A percentile compares a stretch with the other conserved stretches of the same genome.
phyloP scores from a whole-genome alignment of 30 jellyfish, hydroid and myxozoan genomes.

The Nemopilema nomurai region DNA sequence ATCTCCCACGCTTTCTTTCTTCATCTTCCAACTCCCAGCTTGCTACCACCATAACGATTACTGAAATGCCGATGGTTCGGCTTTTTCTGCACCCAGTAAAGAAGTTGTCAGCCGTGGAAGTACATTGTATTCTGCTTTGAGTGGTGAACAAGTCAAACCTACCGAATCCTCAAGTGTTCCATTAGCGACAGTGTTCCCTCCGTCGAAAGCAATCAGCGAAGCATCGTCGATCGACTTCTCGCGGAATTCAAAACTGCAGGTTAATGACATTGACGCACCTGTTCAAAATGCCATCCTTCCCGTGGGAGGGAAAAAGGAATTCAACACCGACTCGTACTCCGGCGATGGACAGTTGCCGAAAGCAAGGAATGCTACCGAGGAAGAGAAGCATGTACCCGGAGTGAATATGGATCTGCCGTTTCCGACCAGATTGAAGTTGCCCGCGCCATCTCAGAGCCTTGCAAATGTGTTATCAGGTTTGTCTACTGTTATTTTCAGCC shows the following conservation, averaged over 20 bases:
- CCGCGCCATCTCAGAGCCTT: slow-evolving; percentile 52
- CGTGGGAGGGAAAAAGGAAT: slow-evolving; percentile 21
- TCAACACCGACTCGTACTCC: slow-evolving; percentile 13
- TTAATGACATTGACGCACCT: slow-evolving; percentile 66
- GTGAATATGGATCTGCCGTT: slow-evolving; percentile 50
- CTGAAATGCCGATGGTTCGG: not conserved
- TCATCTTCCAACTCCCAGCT: not conserved
- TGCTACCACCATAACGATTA: not conserved
- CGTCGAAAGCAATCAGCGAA: not conserved
- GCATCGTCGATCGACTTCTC: not conserved
- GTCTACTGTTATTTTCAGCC: slow-evolving; percentile 28
- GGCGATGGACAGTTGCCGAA: slow-evolving; percentile 31
- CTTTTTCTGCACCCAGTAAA: not conserved
- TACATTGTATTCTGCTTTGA: slow-evolving; percentile 15
- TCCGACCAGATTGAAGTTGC: slow-evolving; percentile 48
- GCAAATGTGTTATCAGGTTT: slow-evolving; percentile 53
- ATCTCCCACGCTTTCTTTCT: not conserved
- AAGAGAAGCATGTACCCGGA: not conserved
- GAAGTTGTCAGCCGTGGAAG: slow-evolving; percentile 2
- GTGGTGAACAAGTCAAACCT: not conserved
- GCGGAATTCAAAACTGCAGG: slow-evolving; percentile 23
- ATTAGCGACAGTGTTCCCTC: slow-evolving; percentile 20
- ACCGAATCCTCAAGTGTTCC: not conserved
- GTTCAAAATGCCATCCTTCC: slow-evolving; percentile 63
- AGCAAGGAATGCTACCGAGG: not conserved